These are phyloP conservation scores for Meteorus colon DNA, from an alignment of 2,888 invertebrate genomes.

Conservation along the genomic window DNA sequence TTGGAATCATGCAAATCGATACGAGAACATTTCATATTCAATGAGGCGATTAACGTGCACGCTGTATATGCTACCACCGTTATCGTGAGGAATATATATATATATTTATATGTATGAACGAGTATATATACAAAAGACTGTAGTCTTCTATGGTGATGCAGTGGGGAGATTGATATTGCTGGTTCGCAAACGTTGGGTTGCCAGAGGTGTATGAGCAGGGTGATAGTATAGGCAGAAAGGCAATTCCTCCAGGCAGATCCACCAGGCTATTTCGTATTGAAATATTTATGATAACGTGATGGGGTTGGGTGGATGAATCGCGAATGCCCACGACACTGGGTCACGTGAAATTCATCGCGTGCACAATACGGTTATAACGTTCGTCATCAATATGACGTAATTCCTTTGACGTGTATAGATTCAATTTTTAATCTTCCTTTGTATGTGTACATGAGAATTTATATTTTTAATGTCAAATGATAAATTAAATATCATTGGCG, in stretches of 20 bases:
- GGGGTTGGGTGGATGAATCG: conserved; percentile 45
- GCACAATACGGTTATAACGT: conserved; percentile 36
- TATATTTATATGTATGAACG: conserved; percentile 3
- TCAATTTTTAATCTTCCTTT: not conserved
- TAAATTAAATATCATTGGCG: too few species aligned
- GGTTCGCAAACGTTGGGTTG: conserved; percentile 33
- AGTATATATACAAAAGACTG: conserved; percentile 41
- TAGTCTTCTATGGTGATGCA: conserved; percentile 28
- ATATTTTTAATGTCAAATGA: not conserved
- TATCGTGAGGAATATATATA: not conserved
- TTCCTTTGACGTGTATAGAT: conserved; percentile 28
- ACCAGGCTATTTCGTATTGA: conserved; percentile 66
- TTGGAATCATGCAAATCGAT: conserved; percentile 65
- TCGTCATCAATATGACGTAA: not conserved
- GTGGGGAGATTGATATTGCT: conserved; percentile 4
- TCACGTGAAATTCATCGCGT: conserved; percentile 64
- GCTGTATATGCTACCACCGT: conserved; percentile 46
- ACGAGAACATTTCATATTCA: conserved; percentile 67
- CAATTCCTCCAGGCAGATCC: conserved; percentile 25
- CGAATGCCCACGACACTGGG: conserved; percentile 55
- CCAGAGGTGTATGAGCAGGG: not conserved
- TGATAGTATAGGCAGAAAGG: conserved; percentile 20
- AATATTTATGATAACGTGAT: conserved; percentile 69
- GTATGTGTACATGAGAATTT: not conserved
- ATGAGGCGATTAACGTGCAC: conserved; percentile 70